These are phyloP conservation scores for Nothocercus julius DNA, from an alignment of 2,113 vertebrate species.

Conservation along the genomic window DNA sequence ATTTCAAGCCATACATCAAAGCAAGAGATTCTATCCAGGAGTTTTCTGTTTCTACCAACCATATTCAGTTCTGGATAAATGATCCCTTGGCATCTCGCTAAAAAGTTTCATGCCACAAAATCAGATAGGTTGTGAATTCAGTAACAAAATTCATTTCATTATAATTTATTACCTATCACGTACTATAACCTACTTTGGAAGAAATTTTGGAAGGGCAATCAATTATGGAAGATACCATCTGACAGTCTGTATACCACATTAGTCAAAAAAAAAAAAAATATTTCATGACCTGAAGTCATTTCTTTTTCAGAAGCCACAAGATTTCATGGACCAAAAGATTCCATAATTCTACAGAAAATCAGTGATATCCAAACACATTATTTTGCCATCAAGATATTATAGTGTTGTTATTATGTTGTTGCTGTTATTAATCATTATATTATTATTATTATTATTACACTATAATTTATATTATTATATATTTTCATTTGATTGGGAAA, in stretches of 20 bases:
- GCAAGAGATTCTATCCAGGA: neutral
- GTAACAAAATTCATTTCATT: neutral
- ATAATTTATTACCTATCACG: constrained; percentile 21
- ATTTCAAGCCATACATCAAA: neutral
- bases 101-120: neutral
- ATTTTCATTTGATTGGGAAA: neutral
- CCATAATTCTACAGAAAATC: neutral
- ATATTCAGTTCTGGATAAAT: neutral
- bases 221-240: constrained; percentile 32
- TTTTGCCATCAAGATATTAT: neutral
- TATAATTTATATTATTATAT: neutral
- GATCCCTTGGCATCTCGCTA: neutral
- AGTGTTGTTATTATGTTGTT: neutral
- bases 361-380: neutral
- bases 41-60: neutral
- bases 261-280: no score
- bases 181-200: constrained; percentile 23
- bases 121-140: neutral
- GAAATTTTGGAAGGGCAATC: constrained; percentile 31
- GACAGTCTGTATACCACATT: neutral
- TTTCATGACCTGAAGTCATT: neutral
- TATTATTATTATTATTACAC: neutral
- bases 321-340: neutral
- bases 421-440: neutral
- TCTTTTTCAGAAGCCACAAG: neutral